These are phyloP conservation scores for Scalopus aquaticus DNA, from an alignment of 2,113 vertebrate genomes.

Conservation along the genomic window DNA sequence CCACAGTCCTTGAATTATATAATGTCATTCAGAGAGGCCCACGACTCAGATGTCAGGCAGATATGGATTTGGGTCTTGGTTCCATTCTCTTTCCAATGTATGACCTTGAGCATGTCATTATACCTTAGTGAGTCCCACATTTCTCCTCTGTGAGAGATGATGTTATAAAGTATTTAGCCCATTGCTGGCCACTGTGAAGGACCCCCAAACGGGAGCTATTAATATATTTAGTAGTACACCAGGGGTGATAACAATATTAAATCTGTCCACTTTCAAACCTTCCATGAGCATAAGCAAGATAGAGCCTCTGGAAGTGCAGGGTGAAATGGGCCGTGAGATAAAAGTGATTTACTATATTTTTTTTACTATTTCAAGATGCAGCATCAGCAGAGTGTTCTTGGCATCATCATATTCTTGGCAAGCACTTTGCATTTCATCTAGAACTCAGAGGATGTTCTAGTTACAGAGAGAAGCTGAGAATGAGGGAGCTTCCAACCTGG, in stretches of 20 bases:
- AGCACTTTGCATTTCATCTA: neutral
- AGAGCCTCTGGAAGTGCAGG: neutral
- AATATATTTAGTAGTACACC: neutral
- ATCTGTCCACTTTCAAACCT: neutral
- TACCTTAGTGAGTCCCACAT: neutral
- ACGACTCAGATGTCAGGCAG: neutral
- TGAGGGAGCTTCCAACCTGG: neutral
- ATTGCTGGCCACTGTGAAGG: neutral
- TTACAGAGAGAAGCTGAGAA: neutral
- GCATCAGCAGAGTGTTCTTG: constrained; percentile 45
- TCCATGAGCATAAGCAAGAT: neutral
- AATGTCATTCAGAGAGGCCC: neutral
- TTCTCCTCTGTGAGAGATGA: neutral
- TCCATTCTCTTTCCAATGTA: neutral
- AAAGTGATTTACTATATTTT: neutral
- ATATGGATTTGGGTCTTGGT: neutral
- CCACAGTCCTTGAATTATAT: neutral
- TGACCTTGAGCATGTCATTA: neutral
- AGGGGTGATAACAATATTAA: neutral
- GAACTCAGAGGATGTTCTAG: neutral
- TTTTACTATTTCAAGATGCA: constrained; percentile 58
- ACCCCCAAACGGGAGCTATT: neutral
- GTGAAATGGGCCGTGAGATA: fast-evolving
- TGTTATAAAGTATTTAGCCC: neutral
- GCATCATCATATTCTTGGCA: constrained; percentile 25